These are phyloP conservation scores for Sylvia atricapilla DNA, from an alignment of 2,113 vertebrate species.

Conservation along the genomic window DNA sequence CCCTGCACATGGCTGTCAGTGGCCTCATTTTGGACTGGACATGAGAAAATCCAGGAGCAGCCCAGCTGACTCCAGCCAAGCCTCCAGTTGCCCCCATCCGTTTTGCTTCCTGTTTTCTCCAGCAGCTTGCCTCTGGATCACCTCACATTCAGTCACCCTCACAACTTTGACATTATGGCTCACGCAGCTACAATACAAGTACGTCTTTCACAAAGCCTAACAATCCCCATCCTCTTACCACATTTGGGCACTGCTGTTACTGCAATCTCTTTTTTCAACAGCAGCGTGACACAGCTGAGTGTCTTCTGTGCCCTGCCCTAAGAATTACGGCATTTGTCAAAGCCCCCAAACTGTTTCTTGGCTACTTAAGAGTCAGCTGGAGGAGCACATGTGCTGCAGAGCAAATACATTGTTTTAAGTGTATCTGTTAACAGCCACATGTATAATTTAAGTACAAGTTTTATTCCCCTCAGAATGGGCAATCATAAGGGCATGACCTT, in stretches of 20 bases:
- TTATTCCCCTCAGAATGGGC: conserved; percentile 27
- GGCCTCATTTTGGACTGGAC: background rate
- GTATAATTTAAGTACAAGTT: conserved; percentile 45
- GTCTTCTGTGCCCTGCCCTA: background rate
- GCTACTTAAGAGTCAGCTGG: conserved; percentile 17
- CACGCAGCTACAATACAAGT: background rate
- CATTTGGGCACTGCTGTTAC: background rate
- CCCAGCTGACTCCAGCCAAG: background rate
- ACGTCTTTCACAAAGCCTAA: background rate
- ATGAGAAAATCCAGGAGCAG: background rate
- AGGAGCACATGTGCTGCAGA: conserved; percentile 30
- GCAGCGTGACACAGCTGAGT: background rate
- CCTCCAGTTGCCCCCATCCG: rapidly evolving
- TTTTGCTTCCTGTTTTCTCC: background rate
- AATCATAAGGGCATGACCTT: conserved; percentile 44
- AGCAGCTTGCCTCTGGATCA: background rate
- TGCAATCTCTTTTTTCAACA: background rate
- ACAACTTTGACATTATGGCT: background rate
- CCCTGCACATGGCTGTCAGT: rapidly evolving
- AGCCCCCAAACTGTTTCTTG: background rate
- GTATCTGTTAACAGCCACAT: conserved; percentile 49
- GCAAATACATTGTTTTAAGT: conserved; percentile 39
- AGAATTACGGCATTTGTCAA: background rate
- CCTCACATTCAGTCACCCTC: background rate
- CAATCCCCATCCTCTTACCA: background rate